Base-by-base conservation (phyloP, 2,888 invertebrate species). In the Metalampra italica region DNA sequence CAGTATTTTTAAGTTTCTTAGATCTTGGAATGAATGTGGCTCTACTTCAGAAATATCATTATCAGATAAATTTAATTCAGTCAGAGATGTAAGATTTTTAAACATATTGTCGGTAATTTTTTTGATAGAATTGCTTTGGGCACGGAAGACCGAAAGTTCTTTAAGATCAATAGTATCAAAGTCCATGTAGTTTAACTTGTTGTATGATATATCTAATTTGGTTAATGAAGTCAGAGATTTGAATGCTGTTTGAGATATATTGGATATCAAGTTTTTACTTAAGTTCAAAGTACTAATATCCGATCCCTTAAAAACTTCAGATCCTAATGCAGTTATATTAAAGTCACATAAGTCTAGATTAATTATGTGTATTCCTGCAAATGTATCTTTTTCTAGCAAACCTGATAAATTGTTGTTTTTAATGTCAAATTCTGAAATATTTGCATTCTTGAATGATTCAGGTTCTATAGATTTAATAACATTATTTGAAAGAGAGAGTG, bases 11-110 rank as follows among this genome's bases (percentile, higher is more conserved):
- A 59, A 48, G 11, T 43, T 22, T 2, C 39, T n/a, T 3, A 56
- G 37, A 9, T 49, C 45, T 30, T 52, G 32, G 29, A 58, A 58
- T n/a, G 58, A 50, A 9, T 47, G 30, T 9, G 11, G 8, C 13
- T 57, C 55, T 29, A 57, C 48, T 7, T 48, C 52, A 7, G 43
- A 14, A 14, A 43, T 43, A 34, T n/a, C 11, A 43, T 43, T 43
- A 15, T 34, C 5, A 15, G 51, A 51, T 9, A 51, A 46, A 43
- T 48, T 34, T 5, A 51, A 13, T 22, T 34, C 12, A 9, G 8
- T 34, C 22, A 51, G 40, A 1, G 11, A 32, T 12, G 22, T 46
- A 4, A 43, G 9, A 22, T 43, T 9, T 34, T 34, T 29, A 43
- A 43, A 43, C 11, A 15, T 43, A 15, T 14, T 14, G 9, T 32